Evolutionary conservation across 2,888 invertebrate genomes (phyloP).

Genomic region (Tryphoninae sp.): DNA sequence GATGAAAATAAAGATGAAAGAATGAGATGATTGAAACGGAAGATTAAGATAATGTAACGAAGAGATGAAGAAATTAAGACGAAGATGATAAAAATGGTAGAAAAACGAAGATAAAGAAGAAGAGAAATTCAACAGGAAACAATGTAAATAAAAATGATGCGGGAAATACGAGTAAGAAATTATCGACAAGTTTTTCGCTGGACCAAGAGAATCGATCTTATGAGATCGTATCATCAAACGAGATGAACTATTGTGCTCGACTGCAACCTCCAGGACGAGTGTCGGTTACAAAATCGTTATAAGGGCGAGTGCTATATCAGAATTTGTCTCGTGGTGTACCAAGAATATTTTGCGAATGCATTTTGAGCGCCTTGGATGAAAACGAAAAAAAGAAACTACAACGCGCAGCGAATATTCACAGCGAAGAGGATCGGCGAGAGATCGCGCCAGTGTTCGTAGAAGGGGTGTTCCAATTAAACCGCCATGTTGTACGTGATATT

Average conservation of each 20-base stretch:
- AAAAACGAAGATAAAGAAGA: not conserved
- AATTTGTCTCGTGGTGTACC: constrained; percentile 42
- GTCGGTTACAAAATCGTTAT: not conserved
- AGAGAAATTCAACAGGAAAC: too few relatives aligned
- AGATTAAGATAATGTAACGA: not conserved
- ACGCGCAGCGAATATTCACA: constrained; percentile 29
- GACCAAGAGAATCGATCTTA: not conserved
- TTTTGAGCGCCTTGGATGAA: constrained; percentile 72
- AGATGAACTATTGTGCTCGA: not conserved
- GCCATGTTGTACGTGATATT: constrained; percentile 79
- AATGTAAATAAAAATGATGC: too few relatives aligned
- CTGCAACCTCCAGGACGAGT: not conserved
- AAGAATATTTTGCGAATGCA: constrained; percentile 69
- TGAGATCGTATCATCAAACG: too few relatives aligned
- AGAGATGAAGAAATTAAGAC: not conserved
- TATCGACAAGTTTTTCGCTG: not conserved
- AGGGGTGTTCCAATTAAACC: constrained; percentile 76
- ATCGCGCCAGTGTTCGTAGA: constrained; percentile 65
- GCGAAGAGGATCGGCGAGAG: constrained; percentile 53
- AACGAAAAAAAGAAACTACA: constrained; percentile 13
- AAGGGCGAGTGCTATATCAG: constrained; percentile 20
- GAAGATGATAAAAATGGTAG: not conserved
- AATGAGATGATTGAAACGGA: not conserved
- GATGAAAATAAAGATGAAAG: not conserved
- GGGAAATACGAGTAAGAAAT: not conserved